phyloP scores from a whole-genome alignment of 2,113 vertebrate genomes.

The Pterocles gutturalis region DNA sequence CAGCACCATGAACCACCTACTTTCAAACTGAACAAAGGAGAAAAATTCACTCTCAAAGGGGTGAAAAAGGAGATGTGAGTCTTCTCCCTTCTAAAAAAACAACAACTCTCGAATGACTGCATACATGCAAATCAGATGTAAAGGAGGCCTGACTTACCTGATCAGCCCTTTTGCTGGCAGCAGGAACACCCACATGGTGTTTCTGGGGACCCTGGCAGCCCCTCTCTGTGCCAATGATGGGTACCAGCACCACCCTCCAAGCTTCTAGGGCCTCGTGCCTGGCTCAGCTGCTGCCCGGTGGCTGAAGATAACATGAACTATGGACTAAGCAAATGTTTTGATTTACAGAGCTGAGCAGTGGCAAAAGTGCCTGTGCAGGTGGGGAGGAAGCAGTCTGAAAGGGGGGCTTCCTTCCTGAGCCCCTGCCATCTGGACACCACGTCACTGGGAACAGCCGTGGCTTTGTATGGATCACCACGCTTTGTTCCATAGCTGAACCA shows the following conservation, averaged over 20 bases:
- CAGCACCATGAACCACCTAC: neutral
- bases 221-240: neutral
- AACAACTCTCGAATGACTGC: rapidly evolving
- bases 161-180: neutral
- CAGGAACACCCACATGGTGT: rapidly evolving
- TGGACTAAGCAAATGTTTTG: neutral
- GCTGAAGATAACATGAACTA: neutral
- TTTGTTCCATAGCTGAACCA: neutral
- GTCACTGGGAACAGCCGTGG: neutral
- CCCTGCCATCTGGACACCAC: neutral
- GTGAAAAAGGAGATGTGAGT: neutral
- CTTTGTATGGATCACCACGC: rapidly evolving
- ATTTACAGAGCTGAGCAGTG: neutral
- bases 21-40: neutral
- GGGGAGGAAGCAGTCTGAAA: neutral
- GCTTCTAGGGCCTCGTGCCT: rapidly evolving
- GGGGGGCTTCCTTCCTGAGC: neutral
- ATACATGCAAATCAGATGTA: neutral
- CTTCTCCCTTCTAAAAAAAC: neutral
- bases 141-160: neutral
- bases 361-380: neutral
- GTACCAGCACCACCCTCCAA: neutral
- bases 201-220: neutral
- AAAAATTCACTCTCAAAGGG: neutral
- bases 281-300: neutral